Percentiles rank a stretch among this genome's conserved stretches.
Conservation (phyloP, 2,888 invertebrate species). For the Clanis bilineata region DNA sequence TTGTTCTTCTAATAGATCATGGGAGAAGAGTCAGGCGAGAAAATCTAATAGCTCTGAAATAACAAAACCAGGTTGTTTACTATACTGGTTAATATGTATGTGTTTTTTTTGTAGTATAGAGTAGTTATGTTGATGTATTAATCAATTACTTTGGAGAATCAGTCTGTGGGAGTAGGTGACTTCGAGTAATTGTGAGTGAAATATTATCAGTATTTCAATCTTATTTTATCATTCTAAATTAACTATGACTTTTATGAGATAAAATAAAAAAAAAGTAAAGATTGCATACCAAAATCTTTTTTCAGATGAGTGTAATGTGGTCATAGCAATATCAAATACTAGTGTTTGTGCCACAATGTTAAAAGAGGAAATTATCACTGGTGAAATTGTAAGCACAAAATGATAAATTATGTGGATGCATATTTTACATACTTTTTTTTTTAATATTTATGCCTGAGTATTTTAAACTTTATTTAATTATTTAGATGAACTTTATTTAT, state of each 20-base stretch:
- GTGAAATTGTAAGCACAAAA: neutral
- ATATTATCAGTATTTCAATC: too few species aligned
- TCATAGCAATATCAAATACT: neutral
- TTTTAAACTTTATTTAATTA: neutral
- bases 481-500: neutral
- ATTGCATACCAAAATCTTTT: neutral
- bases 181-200: too few species aligned
- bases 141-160: too few species aligned
- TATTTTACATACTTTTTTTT: neutral
- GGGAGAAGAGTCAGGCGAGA: conserved; percentile 60
- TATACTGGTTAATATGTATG: neutral
- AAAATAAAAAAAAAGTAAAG: neutral
- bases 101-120: too few species aligned
- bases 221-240: neutral
- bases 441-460: neutral
- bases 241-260: neutral
- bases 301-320: conserved; percentile 16
- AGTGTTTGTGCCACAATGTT: conserved; percentile 14
- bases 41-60: conserved; percentile 24
- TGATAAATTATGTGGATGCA: neutral
- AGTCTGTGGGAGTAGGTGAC: too few species aligned
- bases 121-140: too few species aligned
- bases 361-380: conserved; percentile 1
- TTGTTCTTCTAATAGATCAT: conserved; percentile 49
- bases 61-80: conserved; percentile 27